Evolutionary conservation across 2,113 vertebrate genomes (phyloP), one percentile per base, ranked within the genome.

Genomic region (Sialia sialis): DNA sequence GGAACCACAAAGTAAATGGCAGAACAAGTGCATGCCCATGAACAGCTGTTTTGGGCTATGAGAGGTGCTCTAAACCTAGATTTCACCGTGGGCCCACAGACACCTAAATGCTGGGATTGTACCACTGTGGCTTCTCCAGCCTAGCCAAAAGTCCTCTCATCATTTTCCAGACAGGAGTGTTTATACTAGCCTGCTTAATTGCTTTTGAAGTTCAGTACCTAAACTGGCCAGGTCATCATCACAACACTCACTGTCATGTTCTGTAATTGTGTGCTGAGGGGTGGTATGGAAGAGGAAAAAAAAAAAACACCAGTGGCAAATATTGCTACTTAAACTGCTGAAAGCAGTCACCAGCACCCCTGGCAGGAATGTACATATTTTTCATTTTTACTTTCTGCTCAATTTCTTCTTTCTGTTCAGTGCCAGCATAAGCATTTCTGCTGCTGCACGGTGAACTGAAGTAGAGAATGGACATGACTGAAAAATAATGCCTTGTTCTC

Each of bases 21-120:
- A 41, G 78, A 70, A 83, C 13, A 51, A 55, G 7, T 0, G 0
- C 6, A 6, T 19, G n/a, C 11, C 41, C 38, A 4, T 0, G 4
- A 44, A 44, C 23, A 41, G 27, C 25, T 89, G 23, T 21, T 23
- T 14, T 25, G 41, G n/a, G 11, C 6, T 55, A 13, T 6, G 14
- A 49, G 38, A 83, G 7, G 25, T 38, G 34, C 41, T 74, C 15
- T 26, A 69, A 85, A 66, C 9, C 39, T 44, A 1, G 1, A 3
- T 20, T 77, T 64, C 18, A 27, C 13, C 4, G 1, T 3, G 6
- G 13, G 56, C 44, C 22, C 26, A 62, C 12, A n/a, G 46, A 41
- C 22, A 32, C 32, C 4, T 14, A 58, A 77, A n/a, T 4, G 6
- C 58, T 23, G 21, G n/a, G 49, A 11, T 11, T 30, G 7, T 39